A percentile compares a stretch with the other conserved stretches of the same genome.
These are phyloP conservation scores for Brenthis ino DNA, from an alignment of 2,888 invertebrate genomes.

Conservation along the genomic window DNA sequence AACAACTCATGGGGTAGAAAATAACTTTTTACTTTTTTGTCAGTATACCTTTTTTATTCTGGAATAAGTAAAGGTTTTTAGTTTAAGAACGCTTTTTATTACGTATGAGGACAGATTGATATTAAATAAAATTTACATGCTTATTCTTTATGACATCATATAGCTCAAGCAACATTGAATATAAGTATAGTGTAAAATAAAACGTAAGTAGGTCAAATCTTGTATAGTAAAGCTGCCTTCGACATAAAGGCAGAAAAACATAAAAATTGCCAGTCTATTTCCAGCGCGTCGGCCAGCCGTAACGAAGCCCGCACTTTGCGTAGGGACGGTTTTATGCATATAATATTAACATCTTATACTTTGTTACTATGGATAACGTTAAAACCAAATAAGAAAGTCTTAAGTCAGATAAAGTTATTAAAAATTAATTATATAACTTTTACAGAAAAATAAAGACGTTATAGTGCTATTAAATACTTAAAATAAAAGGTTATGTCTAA, in stretches of 20 bases:
- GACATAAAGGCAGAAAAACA: conserved; percentile 17
- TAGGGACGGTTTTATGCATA: conserved; percentile 12
- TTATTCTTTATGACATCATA: conserved; percentile 11
- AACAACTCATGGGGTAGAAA: too few species aligned
- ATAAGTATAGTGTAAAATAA: conserved; percentile 14
- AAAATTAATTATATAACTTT: too few species aligned
- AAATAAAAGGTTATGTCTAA: too few species aligned
- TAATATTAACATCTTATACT: neutral
- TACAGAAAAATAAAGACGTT: too few species aligned
- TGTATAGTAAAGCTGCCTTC: conserved; percentile 13
- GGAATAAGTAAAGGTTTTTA: too few species aligned
- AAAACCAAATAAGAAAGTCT: too few species aligned
- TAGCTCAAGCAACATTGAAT: conserved; percentile 13
- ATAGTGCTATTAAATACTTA: too few species aligned
- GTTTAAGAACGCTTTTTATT: too few species aligned
- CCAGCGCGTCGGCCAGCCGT: conserved; percentile 24
- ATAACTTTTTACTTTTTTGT: too few species aligned
- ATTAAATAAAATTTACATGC: conserved; percentile 7
- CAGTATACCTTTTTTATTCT: too few species aligned
- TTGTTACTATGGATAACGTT: too few species aligned
- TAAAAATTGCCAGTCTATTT: conserved; percentile 28
- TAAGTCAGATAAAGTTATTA: too few species aligned
- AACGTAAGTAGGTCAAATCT: conserved; percentile 25
- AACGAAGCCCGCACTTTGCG: conserved; percentile 20
- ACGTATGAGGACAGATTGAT: neutral